Conservation (phyloP, 2,888 invertebrate species). For the Andrena bicolor region DNA sequence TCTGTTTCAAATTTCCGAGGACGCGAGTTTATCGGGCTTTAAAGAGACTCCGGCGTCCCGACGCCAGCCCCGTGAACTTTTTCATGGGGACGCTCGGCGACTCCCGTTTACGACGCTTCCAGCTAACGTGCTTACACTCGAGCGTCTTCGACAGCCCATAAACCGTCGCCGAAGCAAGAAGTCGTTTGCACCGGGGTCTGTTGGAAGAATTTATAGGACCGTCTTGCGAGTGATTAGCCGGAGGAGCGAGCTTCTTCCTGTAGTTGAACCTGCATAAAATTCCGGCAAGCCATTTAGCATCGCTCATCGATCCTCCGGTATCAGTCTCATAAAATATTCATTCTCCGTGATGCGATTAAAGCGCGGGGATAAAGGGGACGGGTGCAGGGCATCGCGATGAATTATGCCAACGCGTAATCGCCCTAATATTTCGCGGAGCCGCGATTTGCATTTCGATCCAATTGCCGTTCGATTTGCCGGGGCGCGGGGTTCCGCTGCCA, state of each 20-base stretch:
- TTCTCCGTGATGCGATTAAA: too few species aligned
- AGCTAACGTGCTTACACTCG: too few species aligned
- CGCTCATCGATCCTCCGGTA: too few species aligned
- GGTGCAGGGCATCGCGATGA: constrained; percentile 9
- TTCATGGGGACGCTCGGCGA: neutral
- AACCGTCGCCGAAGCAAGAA: neutral
- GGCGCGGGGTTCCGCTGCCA: constrained; percentile 3
- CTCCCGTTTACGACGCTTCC: neutral
- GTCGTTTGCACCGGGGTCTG: neutral
- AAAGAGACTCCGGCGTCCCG: neutral
- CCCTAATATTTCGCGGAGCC: constrained; percentile 47
- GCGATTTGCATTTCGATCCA: constrained; percentile 48
- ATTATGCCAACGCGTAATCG: constrained; percentile 47
- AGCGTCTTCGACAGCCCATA: neutral
- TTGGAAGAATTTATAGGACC: too few species aligned
- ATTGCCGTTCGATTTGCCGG: constrained; percentile 48
- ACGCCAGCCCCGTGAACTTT: neutral
- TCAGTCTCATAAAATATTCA: too few species aligned
- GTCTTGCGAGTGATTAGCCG: too few species aligned
- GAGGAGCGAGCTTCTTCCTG: too few species aligned
- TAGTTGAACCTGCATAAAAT: too few species aligned
- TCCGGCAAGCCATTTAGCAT: too few species aligned
- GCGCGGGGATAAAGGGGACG: too few species aligned
- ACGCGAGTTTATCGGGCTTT: neutral
- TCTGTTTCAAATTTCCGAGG: too few species aligned